Evolutionary conservation across 2,888 invertebrate species (phyloP).

Genomic region (Tetragnatha montana): DNA sequence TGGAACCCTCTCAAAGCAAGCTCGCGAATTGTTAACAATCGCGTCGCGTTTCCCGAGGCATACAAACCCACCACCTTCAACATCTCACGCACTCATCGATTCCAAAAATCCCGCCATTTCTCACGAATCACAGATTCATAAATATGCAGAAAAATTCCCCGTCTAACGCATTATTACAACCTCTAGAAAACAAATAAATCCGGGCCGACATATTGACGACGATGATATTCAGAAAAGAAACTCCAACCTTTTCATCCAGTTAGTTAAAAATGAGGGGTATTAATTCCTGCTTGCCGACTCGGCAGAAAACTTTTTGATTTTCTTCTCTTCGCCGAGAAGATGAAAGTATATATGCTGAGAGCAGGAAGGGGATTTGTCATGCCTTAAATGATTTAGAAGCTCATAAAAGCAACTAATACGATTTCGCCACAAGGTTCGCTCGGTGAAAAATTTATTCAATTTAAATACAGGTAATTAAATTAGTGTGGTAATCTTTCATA

Average conservation of each 20-base stretch:
- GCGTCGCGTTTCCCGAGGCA: no score
- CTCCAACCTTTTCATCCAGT: not conserved
- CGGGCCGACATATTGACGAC: no score
- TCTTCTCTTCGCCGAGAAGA: no score
- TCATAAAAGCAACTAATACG: not conserved
- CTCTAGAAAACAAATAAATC: not conserved
- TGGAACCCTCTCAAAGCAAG: no score
- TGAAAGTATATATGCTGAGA: no score
- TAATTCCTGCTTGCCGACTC: not conserved
- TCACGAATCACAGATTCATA: not conserved
- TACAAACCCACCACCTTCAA: not conserved
- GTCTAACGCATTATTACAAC: not conserved
- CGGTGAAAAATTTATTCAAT: not conserved
- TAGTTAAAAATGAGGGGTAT: not conserved
- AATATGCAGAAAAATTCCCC: not conserved
- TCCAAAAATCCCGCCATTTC: constrained; percentile 1
- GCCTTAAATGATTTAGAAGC: not conserved
- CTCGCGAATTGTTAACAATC: no score
- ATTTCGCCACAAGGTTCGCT: not conserved
- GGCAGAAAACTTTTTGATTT: not conserved
- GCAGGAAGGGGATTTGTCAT: not conserved
- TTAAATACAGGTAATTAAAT: not conserved
- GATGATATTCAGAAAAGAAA: not conserved
- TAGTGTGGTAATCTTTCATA: not conserved
- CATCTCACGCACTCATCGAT: not conserved